Evolutionary conservation across 2,888 invertebrate species (phyloP), one percentile per base, ranked within the genome.

Genomic region (Clitarchus hookeri): DNA sequence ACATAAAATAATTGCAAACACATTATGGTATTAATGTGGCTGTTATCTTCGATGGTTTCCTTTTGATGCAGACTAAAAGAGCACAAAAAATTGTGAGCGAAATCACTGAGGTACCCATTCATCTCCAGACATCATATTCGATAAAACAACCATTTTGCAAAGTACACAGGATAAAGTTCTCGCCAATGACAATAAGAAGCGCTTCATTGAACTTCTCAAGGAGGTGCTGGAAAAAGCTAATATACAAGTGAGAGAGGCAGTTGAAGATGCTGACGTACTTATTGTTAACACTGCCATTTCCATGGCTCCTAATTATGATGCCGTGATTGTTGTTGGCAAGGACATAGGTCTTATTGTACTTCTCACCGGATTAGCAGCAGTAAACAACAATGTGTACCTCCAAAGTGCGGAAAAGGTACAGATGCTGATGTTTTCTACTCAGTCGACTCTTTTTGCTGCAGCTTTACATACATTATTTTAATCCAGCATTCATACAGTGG

Each of bases 181-280:
- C 78, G 0, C n/a, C 78, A 78, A 19, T 78, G 78, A 78, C 78
- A 78, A 3, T 23, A 78, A 78, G 9, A 78, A 78, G 78, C 9
- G n/a, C n/a, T 78, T 78, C 78, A 78, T 78, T 78, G 78, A 78
- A 78, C 78, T 78, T 78, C 19, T 78, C 78, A 78, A 78, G 78
- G 13, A 78, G 78, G 78, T 78, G n/a, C 78, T 78, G 78, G 4
- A n/a, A 6, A 12, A 78, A 78, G 19, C n/a, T 78, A 78, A 19
- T 78, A 78, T 78, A 78, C 4, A 78, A 78, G 78, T 78, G 13
- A 78, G n/a, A 12, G 16, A 6, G 78, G 78, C 78, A 23, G n/a
- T 78, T 78, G 78, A 19, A 78, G n/a, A n/a, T n/a, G n/a, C n/a
- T n/a, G n/a, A n/a, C n/a, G n/a, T n/a, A n/a, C n/a, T n/a, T n/a